Evolutionary conservation across 2,113 vertebrate species (phyloP).

Genomic region (Myotis lucifugus): DNA sequence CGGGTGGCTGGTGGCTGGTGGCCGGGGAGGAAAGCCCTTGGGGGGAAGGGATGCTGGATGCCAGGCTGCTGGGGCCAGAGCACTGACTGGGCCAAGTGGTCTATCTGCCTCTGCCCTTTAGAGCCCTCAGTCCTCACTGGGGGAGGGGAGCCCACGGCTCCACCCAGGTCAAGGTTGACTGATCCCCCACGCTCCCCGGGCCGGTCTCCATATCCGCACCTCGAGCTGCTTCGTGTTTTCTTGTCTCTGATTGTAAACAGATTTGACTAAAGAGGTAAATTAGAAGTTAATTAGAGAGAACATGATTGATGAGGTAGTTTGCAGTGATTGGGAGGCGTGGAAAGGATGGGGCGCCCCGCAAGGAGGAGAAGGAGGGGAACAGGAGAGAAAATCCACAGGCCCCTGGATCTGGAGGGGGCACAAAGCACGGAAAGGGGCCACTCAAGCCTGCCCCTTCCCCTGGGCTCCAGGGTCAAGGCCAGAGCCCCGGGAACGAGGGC

Average conservation of each 20-base stretch:
- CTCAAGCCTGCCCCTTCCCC: not conserved
- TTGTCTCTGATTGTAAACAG: constrained; percentile 84
- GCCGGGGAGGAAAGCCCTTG: not conserved
- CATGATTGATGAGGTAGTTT: constrained; percentile 83
- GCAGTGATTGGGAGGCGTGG: constrained; percentile 68
- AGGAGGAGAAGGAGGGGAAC: not conserved
- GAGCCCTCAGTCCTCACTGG: not conserved
- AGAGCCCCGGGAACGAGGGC: not conserved
- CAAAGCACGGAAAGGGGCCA: not conserved
- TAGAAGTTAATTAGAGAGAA: constrained; percentile 86
- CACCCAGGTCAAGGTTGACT: not conserved
- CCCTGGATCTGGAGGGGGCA: not conserved
- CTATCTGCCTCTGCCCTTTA: not conserved
- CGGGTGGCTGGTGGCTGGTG: accelerated
- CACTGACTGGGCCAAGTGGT: not conserved
- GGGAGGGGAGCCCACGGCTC: too few relatives aligned
- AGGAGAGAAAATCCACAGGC: not conserved
- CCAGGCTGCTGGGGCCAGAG: not conserved
- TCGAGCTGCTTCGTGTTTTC: constrained; percentile 67
- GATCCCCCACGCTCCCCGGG: not conserved
- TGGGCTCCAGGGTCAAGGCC: not conserved
- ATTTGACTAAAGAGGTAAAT: constrained; percentile 87
- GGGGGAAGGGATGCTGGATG: not conserved
- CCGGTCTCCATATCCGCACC: not conserved
- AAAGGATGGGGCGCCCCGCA: constrained; percentile 58